Conservation (phyloP, 2,113 vertebrate species). For the Heteronetta atricapilla region DNA sequence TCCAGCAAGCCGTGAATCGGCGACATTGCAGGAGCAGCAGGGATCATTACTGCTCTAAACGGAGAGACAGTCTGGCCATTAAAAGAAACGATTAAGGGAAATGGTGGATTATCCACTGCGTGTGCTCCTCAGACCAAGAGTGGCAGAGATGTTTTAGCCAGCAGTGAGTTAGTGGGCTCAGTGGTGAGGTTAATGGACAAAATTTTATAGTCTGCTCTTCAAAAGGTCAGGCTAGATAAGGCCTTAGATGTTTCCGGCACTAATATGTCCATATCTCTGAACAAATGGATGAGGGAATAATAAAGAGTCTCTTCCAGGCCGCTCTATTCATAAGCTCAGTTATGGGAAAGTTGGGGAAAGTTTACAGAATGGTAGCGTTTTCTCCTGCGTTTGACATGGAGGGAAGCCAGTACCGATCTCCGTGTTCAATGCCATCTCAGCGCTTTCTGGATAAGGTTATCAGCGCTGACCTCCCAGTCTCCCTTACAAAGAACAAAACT, state of each 20-base stretch:
- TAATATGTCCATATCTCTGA: not conserved
- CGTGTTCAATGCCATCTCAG: not conserved
- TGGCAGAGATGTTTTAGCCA: not conserved
- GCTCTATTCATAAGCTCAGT: not conserved
- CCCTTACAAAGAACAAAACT: not conserved
- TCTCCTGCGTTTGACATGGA: not conserved
- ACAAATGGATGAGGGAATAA: not conserved
- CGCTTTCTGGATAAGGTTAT: not conserved
- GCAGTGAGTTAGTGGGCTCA: not conserved
- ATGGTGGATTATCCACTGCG: not conserved
- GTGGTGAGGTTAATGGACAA: not conserved
- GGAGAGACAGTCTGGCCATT: not conserved
- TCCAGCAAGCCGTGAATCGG: accelerated
- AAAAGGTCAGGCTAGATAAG: not conserved
- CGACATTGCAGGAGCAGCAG: not conserved
- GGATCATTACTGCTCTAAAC: not conserved
- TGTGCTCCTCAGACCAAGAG: not conserved
- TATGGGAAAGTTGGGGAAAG: not conserved
- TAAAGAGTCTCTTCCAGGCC: not conserved
- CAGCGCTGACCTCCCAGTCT: not conserved
- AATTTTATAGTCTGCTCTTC: not conserved
- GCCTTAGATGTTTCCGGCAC: not conserved
- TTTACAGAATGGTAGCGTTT: not conserved
- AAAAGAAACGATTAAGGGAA: not conserved
- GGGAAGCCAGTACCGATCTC: not conserved